Percentiles rank a stretch among this genome's conserved stretches.
phyloP scores from a whole-genome alignment of 1,140 invertebrate species.

The Episyrphus balteatus region DNA sequence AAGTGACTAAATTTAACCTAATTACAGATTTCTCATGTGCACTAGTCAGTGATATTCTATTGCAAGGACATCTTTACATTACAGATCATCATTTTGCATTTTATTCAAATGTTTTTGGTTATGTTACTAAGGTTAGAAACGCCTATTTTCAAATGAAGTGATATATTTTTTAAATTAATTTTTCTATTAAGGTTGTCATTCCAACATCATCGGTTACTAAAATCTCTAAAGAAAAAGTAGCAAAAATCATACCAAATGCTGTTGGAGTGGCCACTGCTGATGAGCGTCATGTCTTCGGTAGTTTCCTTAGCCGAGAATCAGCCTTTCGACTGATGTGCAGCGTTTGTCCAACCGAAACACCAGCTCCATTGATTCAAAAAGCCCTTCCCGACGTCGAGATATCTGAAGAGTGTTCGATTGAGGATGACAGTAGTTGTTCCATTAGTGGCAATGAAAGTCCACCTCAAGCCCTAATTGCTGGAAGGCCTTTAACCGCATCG shows the following conservation, averaged over 20 bases:
- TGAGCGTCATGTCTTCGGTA: slow-evolving; percentile 82
- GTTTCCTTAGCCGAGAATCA: slow-evolving; percentile 74
- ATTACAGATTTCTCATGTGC: slow-evolving; percentile 84
- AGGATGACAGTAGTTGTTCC: slow-evolving; percentile 28
- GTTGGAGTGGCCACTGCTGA: slow-evolving; percentile 73
- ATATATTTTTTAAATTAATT: not conserved
- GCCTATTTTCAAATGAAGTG: not conserved
- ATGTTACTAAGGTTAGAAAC: slow-evolving; percentile 69
- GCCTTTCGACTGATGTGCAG: slow-evolving; percentile 75
- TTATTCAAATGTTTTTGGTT: slow-evolving; percentile 89
- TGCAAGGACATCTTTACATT: slow-evolving; percentile 86
- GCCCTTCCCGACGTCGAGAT: slow-evolving; percentile 16
- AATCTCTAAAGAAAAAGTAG: slow-evolving; percentile 84
- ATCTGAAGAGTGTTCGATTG: slow-evolving; percentile 20
- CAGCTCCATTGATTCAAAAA: slow-evolving; percentile 17
- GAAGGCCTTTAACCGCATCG: not conserved
- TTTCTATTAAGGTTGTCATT: slow-evolving; percentile 56
- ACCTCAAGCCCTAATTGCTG: slow-evolving; percentile 7
- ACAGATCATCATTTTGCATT: slow-evolving; percentile 90
- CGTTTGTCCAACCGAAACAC: slow-evolving; percentile 46
- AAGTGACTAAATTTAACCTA: slow-evolving; percentile 10
- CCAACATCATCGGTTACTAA: slow-evolving; percentile 68
- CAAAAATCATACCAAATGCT: slow-evolving; percentile 81
- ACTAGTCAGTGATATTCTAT: slow-evolving; percentile 78
- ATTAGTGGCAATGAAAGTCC: slow-evolving; percentile 31